phyloP scores from a whole-genome alignment of 2,113 vertebrate genomes.

The Cathartes aura region DNA sequence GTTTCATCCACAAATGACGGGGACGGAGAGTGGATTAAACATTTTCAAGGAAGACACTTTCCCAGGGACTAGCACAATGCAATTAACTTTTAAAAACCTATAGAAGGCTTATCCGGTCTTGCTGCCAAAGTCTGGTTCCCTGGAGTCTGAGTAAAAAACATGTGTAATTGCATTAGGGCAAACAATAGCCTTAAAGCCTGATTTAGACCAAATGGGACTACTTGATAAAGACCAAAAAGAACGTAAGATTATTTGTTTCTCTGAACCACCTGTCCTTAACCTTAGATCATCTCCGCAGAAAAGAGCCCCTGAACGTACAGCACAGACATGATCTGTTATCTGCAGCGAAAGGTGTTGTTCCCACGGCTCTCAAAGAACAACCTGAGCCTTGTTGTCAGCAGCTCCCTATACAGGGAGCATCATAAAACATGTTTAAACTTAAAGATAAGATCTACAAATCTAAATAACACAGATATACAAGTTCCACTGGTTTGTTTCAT shows the following conservation, averaged over 20 bases:
- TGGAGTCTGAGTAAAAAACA: slow-evolving; percentile 49
- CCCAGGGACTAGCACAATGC: slow-evolving; percentile 64
- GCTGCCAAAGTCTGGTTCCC: slow-evolving; percentile 52
- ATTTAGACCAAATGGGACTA: slow-evolving; percentile 52
- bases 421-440: neutral
- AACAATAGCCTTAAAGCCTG: slow-evolving; percentile 66
- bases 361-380: slow-evolving; percentile 70
- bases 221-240: slow-evolving; percentile 63
- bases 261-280: slow-evolving; percentile 66
- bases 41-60: slow-evolving; percentile 73
- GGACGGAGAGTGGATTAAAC: slow-evolving; percentile 54
- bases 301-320: neutral
- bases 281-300: slow-evolving; percentile 39
- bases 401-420: neutral
- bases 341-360: slow-evolving; percentile 46
- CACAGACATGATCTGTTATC: slow-evolving; percentile 17
- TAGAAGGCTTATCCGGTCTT: slow-evolving; percentile 53
- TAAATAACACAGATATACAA: neutral
- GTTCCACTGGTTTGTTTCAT: neutral
- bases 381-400: neutral
- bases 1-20: neutral
- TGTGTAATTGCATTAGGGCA: slow-evolving; percentile 71
- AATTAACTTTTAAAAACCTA: slow-evolving; percentile 55
- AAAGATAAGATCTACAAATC: neutral
- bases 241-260: slow-evolving; percentile 58